Percentiles rank a stretch among this genome's conserved stretches.
Evolutionary conservation across 2,113 vertebrate genomes (phyloP).

Genomic region (Pterocles orientalis): DNA sequence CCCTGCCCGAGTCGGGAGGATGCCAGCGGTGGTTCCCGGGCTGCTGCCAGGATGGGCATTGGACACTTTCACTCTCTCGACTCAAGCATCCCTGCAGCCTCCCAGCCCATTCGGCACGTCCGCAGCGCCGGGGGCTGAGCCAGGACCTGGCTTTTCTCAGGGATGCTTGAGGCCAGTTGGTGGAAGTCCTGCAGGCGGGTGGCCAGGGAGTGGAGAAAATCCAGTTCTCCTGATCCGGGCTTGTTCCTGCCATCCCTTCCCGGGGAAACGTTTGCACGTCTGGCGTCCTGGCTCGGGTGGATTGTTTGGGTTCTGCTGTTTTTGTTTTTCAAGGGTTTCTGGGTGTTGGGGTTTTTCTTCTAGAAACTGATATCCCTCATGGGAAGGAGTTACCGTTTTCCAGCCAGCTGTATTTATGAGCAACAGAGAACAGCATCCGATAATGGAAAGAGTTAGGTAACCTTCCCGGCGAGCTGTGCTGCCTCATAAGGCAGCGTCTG

Average conservation of each 20-base stretch:
- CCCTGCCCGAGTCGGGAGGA: rapidly evolving
- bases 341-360: constrained; percentile 48
- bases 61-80: rapidly evolving
- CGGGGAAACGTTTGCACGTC: constrained; percentile 35
- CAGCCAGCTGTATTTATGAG: constrained; percentile 41
- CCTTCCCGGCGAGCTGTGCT: neutral
- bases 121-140: neutral
- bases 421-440: neutral
- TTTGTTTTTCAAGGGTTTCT: constrained; percentile 63
- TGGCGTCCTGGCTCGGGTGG: neutral
- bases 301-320: constrained; percentile 62
- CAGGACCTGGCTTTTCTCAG: neutral
- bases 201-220: constrained; percentile 24
- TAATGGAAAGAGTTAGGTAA: constrained; percentile 56
- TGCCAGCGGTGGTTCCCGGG: neutral
- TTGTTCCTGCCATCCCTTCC: constrained; percentile 8
- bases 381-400: constrained; percentile 28
- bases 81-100: neutral
- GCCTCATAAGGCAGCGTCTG: constrained; percentile 2
- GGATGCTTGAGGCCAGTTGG: constrained; percentile 17
- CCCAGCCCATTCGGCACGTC: neutral
- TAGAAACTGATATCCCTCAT: neutral
- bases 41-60: neutral
- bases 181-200: constrained; percentile 47
- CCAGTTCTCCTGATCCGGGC: constrained; percentile 5